Evolutionary conservation across 2,888 invertebrate genomes (phyloP), one percentile per base, ranked within the genome.

Genomic region (Volucella inflata): DNA sequence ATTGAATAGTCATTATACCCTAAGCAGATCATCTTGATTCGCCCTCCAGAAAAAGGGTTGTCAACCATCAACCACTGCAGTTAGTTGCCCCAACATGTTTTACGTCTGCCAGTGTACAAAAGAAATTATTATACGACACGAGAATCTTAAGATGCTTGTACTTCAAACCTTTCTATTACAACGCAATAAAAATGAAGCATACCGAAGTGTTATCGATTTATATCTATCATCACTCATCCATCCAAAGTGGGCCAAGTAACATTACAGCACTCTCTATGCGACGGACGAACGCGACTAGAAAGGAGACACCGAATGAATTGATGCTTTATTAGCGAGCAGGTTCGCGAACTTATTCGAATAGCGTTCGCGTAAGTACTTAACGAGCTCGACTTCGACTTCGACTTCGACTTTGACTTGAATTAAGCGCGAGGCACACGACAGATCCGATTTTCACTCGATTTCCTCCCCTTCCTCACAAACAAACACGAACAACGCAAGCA

Each of bases 161-260:
- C 42, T n/a, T 51, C 40, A 53, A 46, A 53, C 40, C 60, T 44
- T 46, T 10, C 36, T n/a, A 14, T 51, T 46, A 9, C 46, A 21
- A 10, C 14, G 30, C 12, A n/a, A 14, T 46, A n/a, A 38, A 48
- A 51, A 60, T 55, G 57, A 59, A 53, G 51, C 42, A 51, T 36
- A 68, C 46, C 55, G 53, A 78, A 64, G 71, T 65, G 70, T 64
- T 50, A 60, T 71, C 71, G 44, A 16, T 12, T 9, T 40, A 62
- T 62, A 40, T 44, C 42, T 55, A 64, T 71, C 77, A 71, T 78
- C 71, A 70, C 71, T 71, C 64, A 71, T 65, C 71, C 65, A 50
- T 51, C 71, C 50, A 78, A 78, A 78, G 78, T 78, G 78, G 70
- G 78, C 78, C 78, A 78, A 78, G 71, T 71, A 78, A 71, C 71